Conservation (phyloP, 2,113 vertebrate species). For the Pelodiscus sinensis region DNA sequence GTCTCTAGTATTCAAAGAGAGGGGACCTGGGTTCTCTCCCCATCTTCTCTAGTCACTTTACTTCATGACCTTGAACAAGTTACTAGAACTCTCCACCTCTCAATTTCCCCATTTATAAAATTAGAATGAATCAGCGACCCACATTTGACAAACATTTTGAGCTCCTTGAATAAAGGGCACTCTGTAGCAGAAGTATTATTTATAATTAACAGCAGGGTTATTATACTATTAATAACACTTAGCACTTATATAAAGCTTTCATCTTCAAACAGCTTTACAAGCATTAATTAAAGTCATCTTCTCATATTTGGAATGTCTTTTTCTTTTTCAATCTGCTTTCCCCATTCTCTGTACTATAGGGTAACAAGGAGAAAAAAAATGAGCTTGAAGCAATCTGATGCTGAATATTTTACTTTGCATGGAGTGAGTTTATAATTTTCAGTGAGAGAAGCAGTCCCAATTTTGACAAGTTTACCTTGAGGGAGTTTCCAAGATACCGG, state of each 20-base stretch:
- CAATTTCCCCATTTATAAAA: slow-evolving; percentile 1
- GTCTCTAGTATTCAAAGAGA: neutral
- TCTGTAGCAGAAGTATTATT: slow-evolving; percentile 54
- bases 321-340: neutral
- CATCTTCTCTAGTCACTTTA: neutral
- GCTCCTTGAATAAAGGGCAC: slow-evolving; percentile 8
- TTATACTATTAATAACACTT: slow-evolving; percentile 66
- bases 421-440: neutral
- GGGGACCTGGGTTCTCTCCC: neutral
- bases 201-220: slow-evolving; percentile 65
- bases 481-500: neutral
- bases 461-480: neutral
- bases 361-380: neutral
- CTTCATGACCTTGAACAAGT: neutral
- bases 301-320: slow-evolving; percentile 25
- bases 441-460: neutral
- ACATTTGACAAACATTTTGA: slow-evolving; percentile 58
- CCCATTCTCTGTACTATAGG: neutral
- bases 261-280: slow-evolving; percentile 64
- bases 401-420: neutral
- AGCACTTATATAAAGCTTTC: slow-evolving; percentile 50
- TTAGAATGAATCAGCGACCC: slow-evolving; percentile 46
- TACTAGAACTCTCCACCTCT: neutral
- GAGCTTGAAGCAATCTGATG: neutral
- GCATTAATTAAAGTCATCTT: slow-evolving; percentile 60